Evolutionary conservation across 2,113 vertebrate genomes (phyloP), one percentile per base, ranked within the genome.

Genomic region (Cisticola juncidis): DNA sequence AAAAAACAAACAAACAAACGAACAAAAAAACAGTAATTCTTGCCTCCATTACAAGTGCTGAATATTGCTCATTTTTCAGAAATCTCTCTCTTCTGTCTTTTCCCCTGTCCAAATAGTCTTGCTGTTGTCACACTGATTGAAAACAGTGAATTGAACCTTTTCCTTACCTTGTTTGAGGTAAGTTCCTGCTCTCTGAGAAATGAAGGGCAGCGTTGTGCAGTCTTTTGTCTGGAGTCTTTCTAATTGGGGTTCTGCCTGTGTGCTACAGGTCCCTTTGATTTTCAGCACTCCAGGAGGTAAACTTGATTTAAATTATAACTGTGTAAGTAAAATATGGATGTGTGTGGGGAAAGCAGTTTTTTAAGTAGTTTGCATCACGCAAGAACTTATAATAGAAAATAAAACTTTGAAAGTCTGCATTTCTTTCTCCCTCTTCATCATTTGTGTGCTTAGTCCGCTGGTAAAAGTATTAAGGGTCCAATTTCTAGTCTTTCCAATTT

Each of bases 221-320:
- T 6, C 3, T 81, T 94, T 81, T 76, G 40, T 62, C 45, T 85
- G 58, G 54, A 91, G 62, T 14, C 47, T 85, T 85, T 72, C 42
- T 89, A 94, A 91, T 35, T 91, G 70, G 53, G 38, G 35, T 35
- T 65, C 71, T 85, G 74, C 51, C 93, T 84, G 48, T 70, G 45
- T 87, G 36, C 81, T 80, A 35, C 66, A 86, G 15, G 44, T 62
- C 33, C 44, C 78, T 88, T 86, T 90, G 86, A 91, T 94, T 95
- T 90, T 82, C 61, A 85, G 53, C 64, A 50, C 79, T 90, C 58
- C 50, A 62, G 64, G 72, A 80, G 81, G 54, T 21, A 36, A 65
- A 53, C 23, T 70, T 69, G 35, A 86, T 73, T 92, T 62, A 83
- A 89, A 87, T 76, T n/a, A 19, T 80, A 92, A 58, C 47, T 36